Base-by-base conservation (phyloP, 2,113 vertebrate species). In the Syrmaticus mikado region DNA sequence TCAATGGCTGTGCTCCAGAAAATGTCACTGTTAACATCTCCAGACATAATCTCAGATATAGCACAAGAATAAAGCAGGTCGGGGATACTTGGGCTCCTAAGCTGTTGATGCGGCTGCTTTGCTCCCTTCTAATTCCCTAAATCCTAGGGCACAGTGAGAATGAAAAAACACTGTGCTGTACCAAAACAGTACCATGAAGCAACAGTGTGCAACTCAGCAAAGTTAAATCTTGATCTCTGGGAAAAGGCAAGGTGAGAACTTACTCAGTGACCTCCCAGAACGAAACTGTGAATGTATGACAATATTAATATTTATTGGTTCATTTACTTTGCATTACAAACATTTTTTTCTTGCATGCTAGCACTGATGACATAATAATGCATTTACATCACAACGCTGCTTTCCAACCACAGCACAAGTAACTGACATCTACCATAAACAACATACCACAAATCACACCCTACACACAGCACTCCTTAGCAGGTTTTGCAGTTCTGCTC, bases 401-500 rank as follows among this genome's bases (percentile, higher is more conserved):
- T 67, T 46, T 27, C 79, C 46, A 71, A 55, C 46, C 21, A 55
- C 0, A 0, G 77, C 57, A 84, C 72, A 75, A 76, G 43, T 71
- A 91, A 64, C 19, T 34, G 84, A 60, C 30, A 73, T 48, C 77
- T 58, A 45, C 4, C 58, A 50, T 43, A 94, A 86, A 64, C 50
- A 92, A n/a, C 18, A 22, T 0, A 1, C 52, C 77, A 77, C 75
- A 77, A 90, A 93, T 85, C 77, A 82, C 41, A 57, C 15, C 16
- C 83, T 89, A 89, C 78, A 81, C 1, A 2, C 74, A 92, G 66
- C 17, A 40, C 81, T 94, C 96, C 95, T 84, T 96, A 89, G 64
- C 60, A 85, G 45, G 82, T 92, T 93, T 57, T 89, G 71, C 60
- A 82, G 84, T 94, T 95, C 92, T 91, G 87, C 65, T 70, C 82